Conservation (phyloP, 2,888 invertebrate species). For the Parochlus steinenii region DNA sequence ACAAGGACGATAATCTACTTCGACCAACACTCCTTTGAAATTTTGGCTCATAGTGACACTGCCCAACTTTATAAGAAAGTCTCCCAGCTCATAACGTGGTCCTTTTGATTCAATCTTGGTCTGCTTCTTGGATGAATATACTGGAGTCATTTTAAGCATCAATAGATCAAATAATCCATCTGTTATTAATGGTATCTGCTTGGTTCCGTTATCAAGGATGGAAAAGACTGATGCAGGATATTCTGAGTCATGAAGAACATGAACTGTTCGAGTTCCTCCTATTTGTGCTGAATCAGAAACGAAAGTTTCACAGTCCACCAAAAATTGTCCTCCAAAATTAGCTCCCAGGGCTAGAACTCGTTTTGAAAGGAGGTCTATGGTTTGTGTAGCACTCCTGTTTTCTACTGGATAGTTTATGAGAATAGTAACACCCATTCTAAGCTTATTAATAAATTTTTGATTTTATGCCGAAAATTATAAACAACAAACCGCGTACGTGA, state of each 20-base stretch:
- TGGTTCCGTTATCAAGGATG: constrained; percentile 71
- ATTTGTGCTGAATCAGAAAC: constrained; percentile 37
- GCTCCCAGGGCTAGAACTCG: constrained; percentile 75
- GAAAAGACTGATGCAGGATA: constrained; percentile 90
- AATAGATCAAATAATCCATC: constrained; percentile 81
- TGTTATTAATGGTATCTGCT: constrained; percentile 74
- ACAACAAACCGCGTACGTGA: too few species aligned
- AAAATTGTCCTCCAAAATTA: constrained; percentile 70
- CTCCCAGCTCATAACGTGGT: constrained; percentile 70
- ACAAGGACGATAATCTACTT: constrained; percentile 87
- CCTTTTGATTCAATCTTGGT: constrained; percentile 83
- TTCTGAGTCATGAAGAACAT: constrained; percentile 90
- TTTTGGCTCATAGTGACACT: constrained; percentile 73
- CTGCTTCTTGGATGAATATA: constrained; percentile 80
- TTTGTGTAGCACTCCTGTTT: constrained; percentile 78
- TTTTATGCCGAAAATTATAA: too few species aligned
- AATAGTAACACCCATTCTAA: too few species aligned
- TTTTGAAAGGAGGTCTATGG: constrained; percentile 73
- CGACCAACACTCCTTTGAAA: constrained; percentile 84
- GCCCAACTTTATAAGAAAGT: constrained; percentile 86
- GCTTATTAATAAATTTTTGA: too few species aligned
- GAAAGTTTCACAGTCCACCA: constrained; percentile 91
- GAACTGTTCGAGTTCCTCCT: constrained; percentile 64
- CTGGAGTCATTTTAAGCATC: constrained; percentile 74
- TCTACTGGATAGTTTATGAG: constrained; percentile 84